Percentiles rank a stretch among this genome's conserved stretches.
phyloP scores from a whole-genome alignment of 2,888 invertebrate species.

The Cancer borealis region DNA sequence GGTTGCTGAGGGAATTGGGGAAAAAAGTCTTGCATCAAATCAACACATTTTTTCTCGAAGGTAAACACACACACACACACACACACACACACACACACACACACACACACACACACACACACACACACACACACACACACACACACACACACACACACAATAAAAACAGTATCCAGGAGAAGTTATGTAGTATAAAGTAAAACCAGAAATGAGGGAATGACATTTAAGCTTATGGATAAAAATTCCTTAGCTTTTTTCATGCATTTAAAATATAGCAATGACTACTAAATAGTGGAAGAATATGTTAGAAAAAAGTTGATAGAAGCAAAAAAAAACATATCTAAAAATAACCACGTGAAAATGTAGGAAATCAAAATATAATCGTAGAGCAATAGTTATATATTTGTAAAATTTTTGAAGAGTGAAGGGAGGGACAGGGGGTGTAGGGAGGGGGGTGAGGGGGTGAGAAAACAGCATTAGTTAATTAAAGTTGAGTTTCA shows the following conservation, averaged over 20 bases:
- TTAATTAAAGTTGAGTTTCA: not conserved
- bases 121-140: conserved; percentile 30
- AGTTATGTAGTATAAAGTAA: not conserved
- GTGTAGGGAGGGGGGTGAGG: not conserved
- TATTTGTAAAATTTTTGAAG: not conserved
- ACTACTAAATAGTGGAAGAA: not conserved
- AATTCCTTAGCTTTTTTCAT: not conserved
- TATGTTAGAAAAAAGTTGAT: not conserved
- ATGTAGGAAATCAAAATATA: not conserved
- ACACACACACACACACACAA: not conserved
- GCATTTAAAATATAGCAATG: not conserved
- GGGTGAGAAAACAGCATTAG: not conserved
- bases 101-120: conserved; percentile 51
- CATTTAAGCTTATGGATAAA: not conserved
- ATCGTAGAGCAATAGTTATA: not conserved
- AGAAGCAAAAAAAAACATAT: not conserved
- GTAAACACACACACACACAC: conserved; percentile 4
- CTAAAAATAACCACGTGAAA: not conserved
- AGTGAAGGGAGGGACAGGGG: not conserved
- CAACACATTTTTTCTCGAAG: not conserved
- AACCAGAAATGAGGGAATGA: not conserved
- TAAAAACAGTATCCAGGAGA: no score
- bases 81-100: conserved; percentile 43
- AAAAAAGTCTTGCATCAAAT: no score
- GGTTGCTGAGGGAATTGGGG: not conserved